phyloP scores from a whole-genome alignment of 2,797 vertebrate genomes.

The Atherinosoma microstoma region DNA sequence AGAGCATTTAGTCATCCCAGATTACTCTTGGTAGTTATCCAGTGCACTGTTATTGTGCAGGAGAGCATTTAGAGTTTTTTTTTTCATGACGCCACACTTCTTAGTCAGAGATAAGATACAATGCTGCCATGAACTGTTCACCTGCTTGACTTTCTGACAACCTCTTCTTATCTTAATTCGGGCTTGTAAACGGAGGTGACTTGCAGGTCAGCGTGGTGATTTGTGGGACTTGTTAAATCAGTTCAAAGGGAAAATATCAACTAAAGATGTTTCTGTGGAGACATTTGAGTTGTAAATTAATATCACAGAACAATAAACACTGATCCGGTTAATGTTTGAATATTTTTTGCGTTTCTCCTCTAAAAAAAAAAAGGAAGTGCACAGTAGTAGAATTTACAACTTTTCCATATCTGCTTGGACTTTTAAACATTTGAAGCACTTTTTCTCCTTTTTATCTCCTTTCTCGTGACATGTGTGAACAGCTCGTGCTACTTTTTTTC shows the following conservation, averaged over 20 bases:
- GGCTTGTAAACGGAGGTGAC: slow-evolving; percentile 56
- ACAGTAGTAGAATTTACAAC: no score
- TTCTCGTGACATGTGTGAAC: background rate
- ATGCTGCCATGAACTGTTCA: slow-evolving; percentile 48
- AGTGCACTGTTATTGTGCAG: slow-evolving; percentile 19
- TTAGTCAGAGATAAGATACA: slow-evolving; percentile 69
- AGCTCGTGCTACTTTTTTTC: slow-evolving; percentile 3
- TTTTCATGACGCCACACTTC: slow-evolving; percentile 67
- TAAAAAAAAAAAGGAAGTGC: background rate
- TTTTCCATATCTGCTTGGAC: no score
- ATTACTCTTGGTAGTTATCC: slow-evolving; percentile 10
- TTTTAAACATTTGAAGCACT: no score
- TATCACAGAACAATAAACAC: background rate
- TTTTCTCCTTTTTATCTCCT: background rate
- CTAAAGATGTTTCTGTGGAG: background rate
- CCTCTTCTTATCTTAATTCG: slow-evolving; percentile 76
- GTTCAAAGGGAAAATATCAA: slow-evolving; percentile 28
- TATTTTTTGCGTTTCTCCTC: background rate
- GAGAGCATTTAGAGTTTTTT: slow-evolving; percentile 1
- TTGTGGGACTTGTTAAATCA: slow-evolving; percentile 18
- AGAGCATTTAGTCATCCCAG: background rate
- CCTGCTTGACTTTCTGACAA: slow-evolving; percentile 70
- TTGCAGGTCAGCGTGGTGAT: slow-evolving; percentile 50
- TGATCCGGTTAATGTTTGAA: background rate
- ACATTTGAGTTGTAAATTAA: background rate